A percentile compares a stretch with the other conserved stretches of the same genome.
Conservation (phyloP, 2,888 invertebrate species). For the Metopia argyrocephala region DNA sequence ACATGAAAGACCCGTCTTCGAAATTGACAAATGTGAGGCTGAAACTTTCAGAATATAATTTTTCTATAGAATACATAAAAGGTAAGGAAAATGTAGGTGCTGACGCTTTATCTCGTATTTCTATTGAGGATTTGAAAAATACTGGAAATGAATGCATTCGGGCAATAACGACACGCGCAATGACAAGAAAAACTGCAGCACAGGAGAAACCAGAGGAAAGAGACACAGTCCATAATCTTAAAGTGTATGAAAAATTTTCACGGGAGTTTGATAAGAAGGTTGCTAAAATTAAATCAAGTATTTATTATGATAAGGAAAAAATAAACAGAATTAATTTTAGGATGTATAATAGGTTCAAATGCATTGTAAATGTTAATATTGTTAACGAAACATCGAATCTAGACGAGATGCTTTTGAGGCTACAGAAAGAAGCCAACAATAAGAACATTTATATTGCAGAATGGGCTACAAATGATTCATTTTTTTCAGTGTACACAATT, state of each 20-base stretch:
- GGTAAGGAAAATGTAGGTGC: constrained; percentile 62
- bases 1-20: constrained; percentile 66
- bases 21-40: constrained; percentile 67
- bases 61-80: constrained; percentile 62
- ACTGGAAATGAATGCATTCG: neutral
- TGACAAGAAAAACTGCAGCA: neutral
- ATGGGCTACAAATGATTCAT: constrained; percentile 27
- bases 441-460: constrained; percentile 7
- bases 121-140: constrained; percentile 5
- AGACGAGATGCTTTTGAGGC: constrained; percentile 35
- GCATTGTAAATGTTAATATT: constrained; percentile 3
- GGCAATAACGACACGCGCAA: constrained; percentile 13
- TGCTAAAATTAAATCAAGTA: neutral
- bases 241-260: no score
- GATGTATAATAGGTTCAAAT: constrained; percentile 18
- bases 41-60: constrained; percentile 65
- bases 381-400: constrained; percentile 50
- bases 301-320: neutral
- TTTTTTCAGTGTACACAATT: constrained; percentile 10
- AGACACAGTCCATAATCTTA: no score
- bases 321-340: neutral
- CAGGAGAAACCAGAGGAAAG: no score
- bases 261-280: neutral
- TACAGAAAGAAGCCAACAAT: constrained; percentile 12
- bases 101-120: constrained; percentile 21